Base-by-base conservation (phyloP, 2,797 vertebrate genomes). In the Arnoldichthys spilopterus region DNA sequence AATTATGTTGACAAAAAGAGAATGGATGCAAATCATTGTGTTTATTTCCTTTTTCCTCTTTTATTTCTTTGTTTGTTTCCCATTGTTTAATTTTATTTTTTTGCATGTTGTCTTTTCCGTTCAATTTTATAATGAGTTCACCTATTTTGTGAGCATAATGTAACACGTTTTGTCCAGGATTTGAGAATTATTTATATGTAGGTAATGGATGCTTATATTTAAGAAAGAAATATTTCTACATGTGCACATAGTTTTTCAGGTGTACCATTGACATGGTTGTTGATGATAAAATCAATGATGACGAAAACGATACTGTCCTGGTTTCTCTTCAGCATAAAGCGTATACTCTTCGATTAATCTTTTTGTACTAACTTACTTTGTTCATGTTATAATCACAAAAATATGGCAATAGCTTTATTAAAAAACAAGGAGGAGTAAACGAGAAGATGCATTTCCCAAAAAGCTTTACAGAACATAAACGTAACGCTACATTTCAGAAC, bases 191-290 rank as follows among this genome's bases (percentile, higher is more conserved):
- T 99, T 99, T 99, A 98, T 98, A 98, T 95, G 96, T 98, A 96
- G 95, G 95, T 96, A 94, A 97, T 96, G 98, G 95, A 99, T 99
- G 97, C 97, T 97, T 98, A 96, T 99, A 98, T 99, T 99, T 98
- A 99, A 99, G 96, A 96, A 95, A 95, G 95, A 97, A 97, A 96
- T 97, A 98, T 98, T 98, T 98, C 97, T 98, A 99, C 97, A 96
- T 98, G 97, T 98, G 95, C 96, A 97, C 96, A 98, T 98, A 98
- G 97, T 98, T 99, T 99, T 98, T 96, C 97, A 98, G 97, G 96
- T 98, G 98, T 98, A 98, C 95, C 97, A 97, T 97, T 98, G 95
- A 97, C 92, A 95, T 97, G 95, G 95, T 96, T 97, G 97, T 98
- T 99, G 95, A 97, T 98, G 97, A 99, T 98, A 96, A 96, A 91